Conservation (phyloP, 2,113 vertebrate species). For the Alethe diademata region DNA sequence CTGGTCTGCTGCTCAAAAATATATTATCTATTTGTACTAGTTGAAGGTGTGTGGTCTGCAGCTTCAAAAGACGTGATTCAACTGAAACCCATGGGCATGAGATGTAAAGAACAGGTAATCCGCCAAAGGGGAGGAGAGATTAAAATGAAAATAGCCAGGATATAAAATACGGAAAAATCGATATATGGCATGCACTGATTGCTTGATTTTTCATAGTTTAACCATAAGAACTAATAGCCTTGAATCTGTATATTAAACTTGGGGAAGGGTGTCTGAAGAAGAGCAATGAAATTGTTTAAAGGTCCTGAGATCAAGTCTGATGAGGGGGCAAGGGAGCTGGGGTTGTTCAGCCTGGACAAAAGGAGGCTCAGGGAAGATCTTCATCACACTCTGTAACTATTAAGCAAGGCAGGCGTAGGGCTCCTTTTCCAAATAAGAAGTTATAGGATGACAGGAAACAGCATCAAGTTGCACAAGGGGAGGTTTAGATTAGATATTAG, state of each 20-base stretch:
- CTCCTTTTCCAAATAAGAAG: background rate
- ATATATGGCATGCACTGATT: background rate
- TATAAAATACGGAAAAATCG: background rate
- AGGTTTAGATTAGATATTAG: background rate
- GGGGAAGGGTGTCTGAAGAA: background rate
- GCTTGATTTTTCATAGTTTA: background rate
- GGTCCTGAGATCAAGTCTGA: background rate
- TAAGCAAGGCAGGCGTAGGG: background rate
- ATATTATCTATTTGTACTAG: background rate
- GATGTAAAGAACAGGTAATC: background rate
- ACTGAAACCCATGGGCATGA: background rate
- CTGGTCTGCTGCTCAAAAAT: background rate
- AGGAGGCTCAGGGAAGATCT: background rate
- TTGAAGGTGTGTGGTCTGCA: background rate
- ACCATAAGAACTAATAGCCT: background rate
- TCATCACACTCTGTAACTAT: background rate
- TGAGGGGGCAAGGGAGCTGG: fast-evolving
- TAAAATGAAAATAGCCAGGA: background rate
- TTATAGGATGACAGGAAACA: background rate
- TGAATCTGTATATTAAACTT: background rate
- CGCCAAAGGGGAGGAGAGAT: background rate
- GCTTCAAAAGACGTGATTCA: background rate
- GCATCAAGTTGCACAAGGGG: background rate
- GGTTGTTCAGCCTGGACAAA: background rate
- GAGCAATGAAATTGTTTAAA: background rate